Evolutionary conservation across 1,140 invertebrate genomes (phyloP).

Genomic region (Holotrichia oblita): DNA sequence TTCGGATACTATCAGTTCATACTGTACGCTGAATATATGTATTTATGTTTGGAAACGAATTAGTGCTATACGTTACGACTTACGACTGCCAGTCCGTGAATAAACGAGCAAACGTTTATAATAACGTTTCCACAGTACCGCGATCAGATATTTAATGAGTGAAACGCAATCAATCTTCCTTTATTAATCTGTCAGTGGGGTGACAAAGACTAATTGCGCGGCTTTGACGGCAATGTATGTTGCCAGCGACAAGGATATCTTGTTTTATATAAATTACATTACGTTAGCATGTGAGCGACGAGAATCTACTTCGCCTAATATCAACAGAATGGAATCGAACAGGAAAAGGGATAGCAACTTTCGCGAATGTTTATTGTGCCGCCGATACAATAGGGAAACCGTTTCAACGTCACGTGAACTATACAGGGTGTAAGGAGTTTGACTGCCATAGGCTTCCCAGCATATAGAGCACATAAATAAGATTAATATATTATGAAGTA

Average conservation of each 20-base stretch:
- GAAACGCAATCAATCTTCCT: slow-evolving; percentile 30
- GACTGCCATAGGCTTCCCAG: no score
- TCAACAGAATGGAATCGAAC: background rate
- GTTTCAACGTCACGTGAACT: no score
- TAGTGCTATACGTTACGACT: slow-evolving; percentile 14
- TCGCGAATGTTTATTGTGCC: background rate
- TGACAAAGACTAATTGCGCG: slow-evolving; percentile 33
- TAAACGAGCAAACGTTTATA: slow-evolving; percentile 18
- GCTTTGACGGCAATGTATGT: slow-evolving; percentile 30
- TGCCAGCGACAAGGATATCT: slow-evolving; percentile 28
- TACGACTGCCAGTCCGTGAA: slow-evolving; percentile 16
- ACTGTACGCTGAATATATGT: background rate
- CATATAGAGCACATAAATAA: no score
- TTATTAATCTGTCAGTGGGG: slow-evolving; percentile 31
- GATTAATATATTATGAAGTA: no score
- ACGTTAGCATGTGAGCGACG: slow-evolving; percentile 17
- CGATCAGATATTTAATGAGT: slow-evolving; percentile 36
- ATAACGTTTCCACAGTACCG: slow-evolving; percentile 25
- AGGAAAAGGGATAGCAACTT: slow-evolving; percentile 10
- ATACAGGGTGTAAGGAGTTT: no score
- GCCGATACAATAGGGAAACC: background rate
- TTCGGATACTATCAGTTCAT: background rate
- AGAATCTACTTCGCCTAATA: slow-evolving; percentile 13
- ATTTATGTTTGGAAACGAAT: slow-evolving; percentile 21
- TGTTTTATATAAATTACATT: slow-evolving; percentile 35